Base-by-base conservation (phyloP, 1,140 invertebrate species). In the Penaeus chinensis region DNA sequence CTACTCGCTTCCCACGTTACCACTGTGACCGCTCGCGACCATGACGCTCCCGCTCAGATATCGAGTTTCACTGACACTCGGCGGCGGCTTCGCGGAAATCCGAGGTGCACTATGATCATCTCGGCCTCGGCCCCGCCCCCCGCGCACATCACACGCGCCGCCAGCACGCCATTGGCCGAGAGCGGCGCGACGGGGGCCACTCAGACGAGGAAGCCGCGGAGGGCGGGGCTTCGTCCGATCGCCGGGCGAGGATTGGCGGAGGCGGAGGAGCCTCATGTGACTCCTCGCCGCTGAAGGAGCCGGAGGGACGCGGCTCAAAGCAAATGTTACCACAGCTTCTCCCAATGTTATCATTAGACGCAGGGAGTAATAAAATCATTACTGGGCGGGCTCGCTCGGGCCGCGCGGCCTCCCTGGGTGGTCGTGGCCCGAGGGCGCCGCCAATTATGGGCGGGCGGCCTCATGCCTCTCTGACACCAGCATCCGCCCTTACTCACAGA, bases 321-420 rank as follows among this genome's bases (percentile, higher is more conserved):
- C 65, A 87, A 87, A 87, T 87, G 86, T 87, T 87, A 82, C 86
- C 86, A 82, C 86, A 87, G 86, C 86, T 77, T 82, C 85, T 82
- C 47, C 86, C 86, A 82, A 82, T 87, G 86, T 87, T 87, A 76
- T 87, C 86, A 87, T 87, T 87, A 87, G 79, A 63, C 65, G 27
- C 80, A 66, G 66, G 71, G 32, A 65, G 86, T 87, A 87, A 87
- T 87, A 87, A 82, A 87, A 87, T 82, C 86, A 87, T 87, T 87
- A 87, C 86, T 65, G 66, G 66, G 76, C 76, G 76, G 60, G 13
- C 74, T 60, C 20, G 81, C 62, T 82, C 27, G 81, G 65, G 62
- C 69, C 20, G 65, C 27, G 20, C 79, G 62, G 47, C 80, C 37
- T 22, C 85, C 32, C 24, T 82, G 79, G 85, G 85, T 82, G 79